Base-by-base conservation (phyloP, 2,888 invertebrate genomes). In the Elmis aenea region DNA sequence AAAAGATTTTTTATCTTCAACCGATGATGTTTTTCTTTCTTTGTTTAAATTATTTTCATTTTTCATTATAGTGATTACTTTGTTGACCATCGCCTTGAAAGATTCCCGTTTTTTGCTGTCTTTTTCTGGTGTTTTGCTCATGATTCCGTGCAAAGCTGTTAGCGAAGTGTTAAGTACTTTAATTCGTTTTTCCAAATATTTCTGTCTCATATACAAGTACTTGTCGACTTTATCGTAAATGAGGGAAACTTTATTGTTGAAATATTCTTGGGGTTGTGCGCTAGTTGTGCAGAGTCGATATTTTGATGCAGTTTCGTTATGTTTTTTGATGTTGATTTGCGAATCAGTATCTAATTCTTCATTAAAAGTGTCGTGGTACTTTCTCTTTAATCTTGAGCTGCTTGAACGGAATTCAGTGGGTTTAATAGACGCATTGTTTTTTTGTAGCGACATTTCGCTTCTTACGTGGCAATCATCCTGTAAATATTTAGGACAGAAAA, bases 121-220 rank as follows among this genome's bases (percentile, higher is more conserved):
- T 18, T 18, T 18, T 18, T 18, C 18, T 5, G 5, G 5, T 8
- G 18, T 6, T 6, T 18, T 8, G 5, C 5, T 5, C 8, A 8
- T 8, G 18, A 18, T 8, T 8, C 8, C 5, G 18, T 18, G 18
- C 5, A 5, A 5, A 6, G 18, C 18, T 22, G 46, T 50, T 2
- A 52, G 39, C 3, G 33, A 26, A 5, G 31, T 36, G 10, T 45
- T 42, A 18, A 48, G 54, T 24, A 47, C 50, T 32, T 50, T 45
- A 2, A 54, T 49, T n/a, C 51, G 46, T 28, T 45, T 46, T n/a
- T 49, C 46, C 13, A 51, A 41, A 29, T 54, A 55, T 15, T 50
- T 50, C 18, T 55, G 52, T 3, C 51, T 34, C n/a, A 48, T 47
- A 5, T 29, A 37, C 54, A 51, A 52, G 31, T 52, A 55, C 8